Evolutionary conservation across 1,140 invertebrate species (phyloP), one percentile per base, ranked within the genome.

Genomic region (Temnothorax curvispinosus): DNA sequence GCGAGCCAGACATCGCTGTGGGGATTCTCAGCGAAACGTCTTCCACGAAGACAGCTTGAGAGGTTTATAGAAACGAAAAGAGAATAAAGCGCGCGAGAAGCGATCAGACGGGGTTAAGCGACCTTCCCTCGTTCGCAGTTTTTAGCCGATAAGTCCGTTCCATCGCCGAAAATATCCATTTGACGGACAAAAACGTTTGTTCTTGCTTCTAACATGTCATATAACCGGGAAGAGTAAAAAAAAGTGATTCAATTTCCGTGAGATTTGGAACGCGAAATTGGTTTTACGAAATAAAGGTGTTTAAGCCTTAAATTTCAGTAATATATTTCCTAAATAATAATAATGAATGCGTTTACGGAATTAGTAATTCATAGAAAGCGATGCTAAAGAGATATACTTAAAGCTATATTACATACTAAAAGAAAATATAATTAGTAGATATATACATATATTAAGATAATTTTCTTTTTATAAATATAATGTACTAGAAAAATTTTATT

Each of bases 1-100:
- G 74, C 84, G 41, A 64, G 11, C 62, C 7, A 65, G 75, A 81
- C 81, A 89, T 88, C 87, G 67, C 76, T 85, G 65, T 76, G 85
- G 85, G 89, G 89, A 90, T 90, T 90, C 65, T 38, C 67, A 35
- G 18, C 56, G 64, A 52, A 76, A 54, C 35, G 60, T 88, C 58
- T 88, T 72, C 35, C 64, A 85, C 75, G 62, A 74, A 77, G 60
- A 50, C 50, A 62, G n/a, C 72, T 89, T 86, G 85, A 86, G 47
- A 86, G 74, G 88, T 81, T 89, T 81, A 81, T 21, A 76, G 54
- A 77, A 64, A 62, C 74, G 38, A 41, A 67, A 32, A 80, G 76
- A 86, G 76, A 75, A 80, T 78, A 60, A 18, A 67, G 27, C 21
- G 38, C 21, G 44, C 56, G 67, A 56, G 76, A 78, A 72, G 44